phyloP scores from a whole-genome alignment of 2,888 invertebrate species.

The Drosophila seclusa region DNA sequence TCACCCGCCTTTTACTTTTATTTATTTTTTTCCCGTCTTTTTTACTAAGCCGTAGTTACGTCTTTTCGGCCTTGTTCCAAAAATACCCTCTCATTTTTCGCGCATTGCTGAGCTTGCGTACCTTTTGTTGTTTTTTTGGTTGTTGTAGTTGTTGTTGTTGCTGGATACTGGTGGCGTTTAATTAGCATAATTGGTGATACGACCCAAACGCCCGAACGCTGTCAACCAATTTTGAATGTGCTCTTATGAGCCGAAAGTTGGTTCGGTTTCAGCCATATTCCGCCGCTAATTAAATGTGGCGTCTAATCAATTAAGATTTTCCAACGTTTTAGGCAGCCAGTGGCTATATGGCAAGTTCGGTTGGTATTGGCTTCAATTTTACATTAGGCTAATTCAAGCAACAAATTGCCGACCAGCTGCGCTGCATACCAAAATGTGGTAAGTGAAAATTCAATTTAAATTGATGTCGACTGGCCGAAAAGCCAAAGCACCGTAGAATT shows the following conservation, averaged over 20 bases:
- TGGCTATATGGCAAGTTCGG: constrained; percentile 18
- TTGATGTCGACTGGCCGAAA: constrained; percentile 71
- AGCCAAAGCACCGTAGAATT: constrained; percentile 42
- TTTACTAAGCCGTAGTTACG: constrained; percentile 31
- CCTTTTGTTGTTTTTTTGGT: constrained; percentile 15
- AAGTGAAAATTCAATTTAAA: constrained; percentile 83
- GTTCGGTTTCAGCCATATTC: constrained; percentile 34
- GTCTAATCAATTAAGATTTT: constrained; percentile 71
- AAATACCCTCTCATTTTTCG: constrained; percentile 67
- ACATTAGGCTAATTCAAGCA: constrained; percentile 81
- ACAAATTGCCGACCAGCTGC: constrained; percentile 77
- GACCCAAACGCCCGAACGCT: constrained; percentile 1
- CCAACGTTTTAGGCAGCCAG: constrained; percentile 35
- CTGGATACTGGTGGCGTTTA: constrained; percentile 49
- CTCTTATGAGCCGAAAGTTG: constrained; percentile 18
- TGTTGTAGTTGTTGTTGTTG: constrained; percentile 7
- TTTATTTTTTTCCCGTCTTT: constrained; percentile 17
- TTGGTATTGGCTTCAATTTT: constrained; percentile 62
- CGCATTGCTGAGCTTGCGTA: constrained; percentile 63
- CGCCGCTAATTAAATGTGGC: constrained; percentile 70
- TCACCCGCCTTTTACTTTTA: constrained; percentile 1
- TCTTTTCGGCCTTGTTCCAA: constrained; percentile 20
- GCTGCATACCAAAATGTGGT: constrained; percentile 70
- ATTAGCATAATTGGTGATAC: constrained; percentile 77
- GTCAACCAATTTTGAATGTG: constrained; percentile 40